phyloP scores from a whole-genome alignment of 2,797 vertebrate genomes.

The Crax fasciolata region DNA sequence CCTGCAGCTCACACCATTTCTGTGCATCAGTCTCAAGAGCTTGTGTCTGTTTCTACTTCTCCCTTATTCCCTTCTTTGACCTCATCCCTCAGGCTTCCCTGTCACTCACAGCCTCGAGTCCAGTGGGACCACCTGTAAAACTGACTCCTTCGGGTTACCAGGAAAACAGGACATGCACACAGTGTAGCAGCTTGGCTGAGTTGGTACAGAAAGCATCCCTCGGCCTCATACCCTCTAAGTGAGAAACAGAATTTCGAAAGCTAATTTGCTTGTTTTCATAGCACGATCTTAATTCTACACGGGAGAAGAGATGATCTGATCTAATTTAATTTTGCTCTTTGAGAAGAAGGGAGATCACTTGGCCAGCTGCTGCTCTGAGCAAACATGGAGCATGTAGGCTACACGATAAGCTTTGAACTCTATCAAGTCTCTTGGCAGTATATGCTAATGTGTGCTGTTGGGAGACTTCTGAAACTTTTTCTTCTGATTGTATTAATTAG shows the following conservation, averaged over 20 bases:
- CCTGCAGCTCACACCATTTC: neutral
- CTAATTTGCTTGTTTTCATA: conserved; percentile 75
- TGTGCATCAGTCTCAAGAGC: rapidly evolving
- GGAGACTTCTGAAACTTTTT: conserved; percentile 65
- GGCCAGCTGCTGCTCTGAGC: conserved; percentile 79
- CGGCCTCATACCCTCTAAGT: conserved; percentile 18
- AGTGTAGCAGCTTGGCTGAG: neutral
- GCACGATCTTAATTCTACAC: conserved; percentile 75
- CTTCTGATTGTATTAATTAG: conserved; percentile 74
- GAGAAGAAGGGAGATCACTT: conserved; percentile 69
- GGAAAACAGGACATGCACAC: neutral
- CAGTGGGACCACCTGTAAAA: neutral
- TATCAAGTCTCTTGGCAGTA: conserved; percentile 61
- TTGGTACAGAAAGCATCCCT: neutral
- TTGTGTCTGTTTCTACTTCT: neutral
- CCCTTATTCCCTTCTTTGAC: neutral
- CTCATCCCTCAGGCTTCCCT: neutral
- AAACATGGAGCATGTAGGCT: conserved; percentile 51
- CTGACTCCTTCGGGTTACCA: neutral
- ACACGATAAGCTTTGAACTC: conserved; percentile 83
- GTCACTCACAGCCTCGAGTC: neutral
- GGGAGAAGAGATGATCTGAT: conserved; percentile 72
- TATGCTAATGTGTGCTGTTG: conserved; percentile 76
- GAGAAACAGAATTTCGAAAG: conserved; percentile 62
- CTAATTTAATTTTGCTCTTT: conserved; percentile 83